Evolutionary conservation across 2,888 invertebrate species (phyloP).

Genomic region (Nemotelus nigrinus): DNA sequence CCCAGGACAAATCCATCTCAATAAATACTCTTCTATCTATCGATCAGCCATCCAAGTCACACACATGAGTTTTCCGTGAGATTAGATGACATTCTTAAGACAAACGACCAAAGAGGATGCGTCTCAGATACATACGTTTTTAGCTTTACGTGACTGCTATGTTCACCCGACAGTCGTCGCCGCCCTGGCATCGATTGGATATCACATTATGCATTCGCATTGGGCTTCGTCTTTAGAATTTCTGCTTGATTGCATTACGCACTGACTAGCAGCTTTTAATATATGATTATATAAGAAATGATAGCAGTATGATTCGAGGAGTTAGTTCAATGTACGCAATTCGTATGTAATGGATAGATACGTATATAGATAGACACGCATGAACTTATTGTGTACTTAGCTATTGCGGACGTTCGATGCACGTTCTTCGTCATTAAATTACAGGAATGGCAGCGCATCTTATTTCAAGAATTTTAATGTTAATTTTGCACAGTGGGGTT

Average conservation of each 20-base stretch:
- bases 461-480: slow-evolving; percentile 24
- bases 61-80: background rate
- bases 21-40: background rate
- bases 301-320: background rate
- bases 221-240: slow-evolving; percentile 13
- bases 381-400: background rate
- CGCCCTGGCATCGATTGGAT: background rate
- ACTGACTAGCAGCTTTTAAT: background rate
- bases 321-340: background rate
- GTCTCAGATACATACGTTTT: background rate
- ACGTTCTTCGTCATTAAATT: slow-evolving; percentile 33
- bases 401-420: background rate
- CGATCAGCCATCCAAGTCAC: slow-evolving; percentile 4
- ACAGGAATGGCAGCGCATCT: slow-evolving; percentile 28
- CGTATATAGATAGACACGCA: slow-evolving; percentile 6
- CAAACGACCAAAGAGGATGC: background rate
- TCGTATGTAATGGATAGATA: background rate
- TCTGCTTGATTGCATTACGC: slow-evolving; percentile 31
- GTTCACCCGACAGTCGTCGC: background rate
- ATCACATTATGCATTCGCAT: slow-evolving; percentile 21
- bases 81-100: slow-evolving; percentile 27
- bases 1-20: background rate
- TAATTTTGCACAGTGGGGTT: background rate
- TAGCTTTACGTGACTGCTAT: background rate
- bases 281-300: too few species aligned